Base-by-base conservation (phyloP, 1,140 invertebrate species). In the Pseudomyrmex concolor region DNA sequence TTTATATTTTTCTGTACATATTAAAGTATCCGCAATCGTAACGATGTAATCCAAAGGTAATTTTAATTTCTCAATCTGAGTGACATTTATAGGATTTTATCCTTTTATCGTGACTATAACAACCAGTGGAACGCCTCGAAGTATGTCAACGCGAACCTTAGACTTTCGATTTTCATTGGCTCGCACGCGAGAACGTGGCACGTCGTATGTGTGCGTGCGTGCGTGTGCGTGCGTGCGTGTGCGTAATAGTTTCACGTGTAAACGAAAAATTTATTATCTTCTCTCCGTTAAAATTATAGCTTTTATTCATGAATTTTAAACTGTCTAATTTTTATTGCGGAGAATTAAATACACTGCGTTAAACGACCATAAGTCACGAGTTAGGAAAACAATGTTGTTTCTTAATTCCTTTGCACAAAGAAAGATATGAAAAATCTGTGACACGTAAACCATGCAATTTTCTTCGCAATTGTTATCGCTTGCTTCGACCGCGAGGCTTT, bases 91-190 rank as follows among this genome's bases (percentile, higher is more conserved):
- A 3, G 1, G 5, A 34, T 34, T 34, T 34, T 34, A 34, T 34
- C 5, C 5, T 57, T 78, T 48, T 68, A 45, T 25, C 25, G 13
- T 9, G 51, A 43, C 25, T 19, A 1, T 5, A 25, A 45, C 25
- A 68, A 17, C 15, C n/a, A 12, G 2, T 34, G 48, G 55, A 48
- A 59, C 54, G 15, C 4, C 17, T 67, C 10, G 55, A 80, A 59
- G 25, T 22, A 12, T 34, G 7, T 70, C 48, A 68, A 77, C 25
- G 17, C 10, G 2, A 76, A 80, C 13, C 10, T 59, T 70, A 48
- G 19, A 70, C 19, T 70, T 48, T 48, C 54, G 51, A 70, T 70
- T 80, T 70, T 59, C 43, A 60, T 55, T n/a, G 64, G 34, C 62
- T 64, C 62, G 43, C 72, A 51, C 22, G 25, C 62, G 25, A 77